Percentiles rank a stretch among this genome's conserved stretches.
Conservation (phyloP, 2,797 vertebrate species). For the Oophaga sylvatica region DNA sequence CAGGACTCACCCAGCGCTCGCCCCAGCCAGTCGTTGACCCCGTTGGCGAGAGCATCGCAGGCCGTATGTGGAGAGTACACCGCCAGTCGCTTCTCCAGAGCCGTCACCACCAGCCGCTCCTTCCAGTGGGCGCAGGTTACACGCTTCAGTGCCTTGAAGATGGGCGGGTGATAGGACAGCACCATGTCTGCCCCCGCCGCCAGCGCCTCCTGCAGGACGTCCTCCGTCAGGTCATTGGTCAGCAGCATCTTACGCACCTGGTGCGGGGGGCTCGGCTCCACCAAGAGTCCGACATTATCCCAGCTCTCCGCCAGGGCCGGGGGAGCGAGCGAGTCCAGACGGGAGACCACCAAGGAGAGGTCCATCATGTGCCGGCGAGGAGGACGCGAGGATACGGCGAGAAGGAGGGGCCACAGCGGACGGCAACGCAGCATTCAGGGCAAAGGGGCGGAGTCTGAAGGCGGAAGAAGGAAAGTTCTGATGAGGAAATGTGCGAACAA, state of each 20-base stretch:
- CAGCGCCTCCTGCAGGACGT: constrained; percentile 88
- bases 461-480: background rate
- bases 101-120: constrained; percentile 83
- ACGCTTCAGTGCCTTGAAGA: constrained; percentile 85
- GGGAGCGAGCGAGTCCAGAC: constrained; percentile 85
- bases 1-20: constrained; percentile 83
- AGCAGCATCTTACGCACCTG: constrained; percentile 82
- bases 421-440: constrained; percentile 12
- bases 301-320: constrained; percentile 89
- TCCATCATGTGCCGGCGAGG: constrained; percentile 74
- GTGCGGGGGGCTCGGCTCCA: constrained; percentile 86
- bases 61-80: constrained; percentile 95
- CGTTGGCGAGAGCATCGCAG: constrained; percentile 84
- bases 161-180: constrained; percentile 90
- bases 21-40: constrained; percentile 89
- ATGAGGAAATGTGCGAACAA: too few species aligned
- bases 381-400: background rate
- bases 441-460: background rate
- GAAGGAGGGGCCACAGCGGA: background rate
- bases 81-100: constrained; percentile 84
- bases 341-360: constrained; percentile 78
- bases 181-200: constrained; percentile 80
- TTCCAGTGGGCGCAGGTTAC: constrained; percentile 87
- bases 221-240: constrained; percentile 88
- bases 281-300: constrained; percentile 94